These are phyloP conservation scores for Meleagris gallopavo DNA, from an alignment of 2,113 vertebrate genomes.

Conservation along the genomic window DNA sequence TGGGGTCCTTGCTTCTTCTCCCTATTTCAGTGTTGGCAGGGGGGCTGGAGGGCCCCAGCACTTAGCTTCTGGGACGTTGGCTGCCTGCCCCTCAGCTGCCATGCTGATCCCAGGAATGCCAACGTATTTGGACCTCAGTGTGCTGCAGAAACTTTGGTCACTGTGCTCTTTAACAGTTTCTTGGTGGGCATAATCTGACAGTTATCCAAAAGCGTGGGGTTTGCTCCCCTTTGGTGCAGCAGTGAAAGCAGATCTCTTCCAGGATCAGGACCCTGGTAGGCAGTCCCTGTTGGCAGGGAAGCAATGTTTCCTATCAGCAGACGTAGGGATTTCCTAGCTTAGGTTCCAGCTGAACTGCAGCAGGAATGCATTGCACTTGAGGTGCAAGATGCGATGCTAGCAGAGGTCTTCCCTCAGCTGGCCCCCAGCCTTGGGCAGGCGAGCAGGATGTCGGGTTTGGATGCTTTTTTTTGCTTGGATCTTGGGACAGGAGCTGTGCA, in stretches of 20 bases:
- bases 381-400: neutral
- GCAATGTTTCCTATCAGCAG: neutral
- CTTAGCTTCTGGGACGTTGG: neutral
- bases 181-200: rapidly evolving
- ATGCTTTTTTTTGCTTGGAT: neutral
- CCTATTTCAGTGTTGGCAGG: neutral
- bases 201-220: neutral
- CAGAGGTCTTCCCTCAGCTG: neutral
- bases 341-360: rapidly evolving
- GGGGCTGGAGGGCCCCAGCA: neutral
- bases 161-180: neutral
- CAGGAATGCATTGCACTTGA: neutral
- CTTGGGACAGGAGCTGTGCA: neutral
- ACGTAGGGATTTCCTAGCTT: neutral
- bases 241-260: neutral
- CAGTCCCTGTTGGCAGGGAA: neutral
- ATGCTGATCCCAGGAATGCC: neutral
- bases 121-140: neutral
- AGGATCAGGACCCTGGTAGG: neutral
- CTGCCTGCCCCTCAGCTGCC: neutral
- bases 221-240: neutral
- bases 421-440: neutral
- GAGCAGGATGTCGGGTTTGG: neutral
- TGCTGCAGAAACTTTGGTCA: neutral
- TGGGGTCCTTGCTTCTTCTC: neutral